Conservation (phyloP, 2,888 invertebrate species). For the Gibbula magus region DNA sequence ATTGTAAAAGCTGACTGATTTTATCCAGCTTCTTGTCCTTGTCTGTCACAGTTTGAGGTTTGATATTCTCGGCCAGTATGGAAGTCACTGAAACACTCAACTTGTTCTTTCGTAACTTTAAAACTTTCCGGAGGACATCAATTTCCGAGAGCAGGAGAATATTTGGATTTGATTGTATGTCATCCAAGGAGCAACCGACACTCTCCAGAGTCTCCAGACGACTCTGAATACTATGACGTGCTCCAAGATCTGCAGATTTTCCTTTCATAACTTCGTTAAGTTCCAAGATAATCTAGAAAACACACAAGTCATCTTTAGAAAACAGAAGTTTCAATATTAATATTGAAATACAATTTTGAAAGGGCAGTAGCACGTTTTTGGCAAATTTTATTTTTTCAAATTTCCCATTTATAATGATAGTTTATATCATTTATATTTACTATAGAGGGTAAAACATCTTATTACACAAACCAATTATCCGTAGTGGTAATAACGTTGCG, state of each 20-base stretch:
- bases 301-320: background rate
- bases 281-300: constrained; percentile 8
- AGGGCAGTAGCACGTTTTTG: too few species aligned
- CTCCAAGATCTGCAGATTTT: background rate
- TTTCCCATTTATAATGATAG: too few species aligned
- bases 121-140: constrained; percentile 22
- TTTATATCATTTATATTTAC: too few species aligned
- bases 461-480: too few species aligned
- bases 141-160: constrained; percentile 31
- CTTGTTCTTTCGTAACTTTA: background rate
- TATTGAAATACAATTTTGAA: background rate
- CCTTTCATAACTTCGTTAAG: constrained; percentile 13
- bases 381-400: too few species aligned
- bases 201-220: constrained; percentile 35
- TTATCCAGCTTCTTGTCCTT: background rate
- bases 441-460: too few species aligned
- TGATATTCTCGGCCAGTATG: too few species aligned
- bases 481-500: too few species aligned
- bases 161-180: constrained; percentile 34
- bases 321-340: background rate
- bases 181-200: constrained; percentile 34
- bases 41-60: too few species aligned
- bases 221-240: constrained; percentile 29
- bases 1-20: background rate
- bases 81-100: background rate